Percentiles rank a stretch among this genome's conserved stretches.
Evolutionary conservation across 1,140 invertebrate species (phyloP).

Genomic region (Drosophila punjabiensis): DNA sequence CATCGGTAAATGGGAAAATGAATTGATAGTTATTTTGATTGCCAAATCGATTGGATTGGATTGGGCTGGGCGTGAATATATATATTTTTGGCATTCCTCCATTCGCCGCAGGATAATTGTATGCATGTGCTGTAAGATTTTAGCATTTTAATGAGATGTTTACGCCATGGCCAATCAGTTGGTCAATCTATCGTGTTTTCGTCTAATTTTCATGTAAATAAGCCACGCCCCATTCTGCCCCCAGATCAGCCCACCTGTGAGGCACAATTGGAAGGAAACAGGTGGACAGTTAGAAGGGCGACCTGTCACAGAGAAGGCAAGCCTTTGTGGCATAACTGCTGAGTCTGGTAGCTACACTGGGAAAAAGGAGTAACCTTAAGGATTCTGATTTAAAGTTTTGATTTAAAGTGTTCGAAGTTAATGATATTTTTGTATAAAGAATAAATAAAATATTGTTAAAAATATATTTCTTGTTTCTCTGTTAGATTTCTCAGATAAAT

Average conservation of each 20-base stretch:
- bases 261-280: constrained; percentile 20
- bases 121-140: constrained; percentile 77
- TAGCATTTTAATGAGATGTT: constrained; percentile 77
- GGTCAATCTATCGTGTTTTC: constrained; percentile 50
- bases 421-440: not conserved
- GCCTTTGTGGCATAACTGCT: constrained; percentile 54
- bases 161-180: constrained; percentile 43
- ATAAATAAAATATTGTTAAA: not conserved
- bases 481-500: not conserved
- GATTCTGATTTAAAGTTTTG: too few relatives aligned
- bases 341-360: constrained; percentile 7
- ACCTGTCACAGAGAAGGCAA: constrained; percentile 14
- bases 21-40: constrained; percentile 71
- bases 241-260: not conserved
- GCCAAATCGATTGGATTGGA: constrained; percentile 25
- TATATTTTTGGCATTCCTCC: constrained; percentile 48
- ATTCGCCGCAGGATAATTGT: constrained; percentile 41
- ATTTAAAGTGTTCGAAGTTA: too few relatives aligned
- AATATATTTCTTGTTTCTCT: not conserved
- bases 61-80: constrained; percentile 43
- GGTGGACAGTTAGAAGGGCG: constrained; percentile 25
- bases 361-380: not conserved
- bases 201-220: constrained; percentile 78
- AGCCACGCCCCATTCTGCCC: constrained; percentile 13
- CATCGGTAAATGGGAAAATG: constrained; percentile 43